Evolutionary conservation across 2,113 vertebrate genomes (phyloP), one percentile per base, ranked within the genome.

Genomic region (Mormoops blainvillei): DNA sequence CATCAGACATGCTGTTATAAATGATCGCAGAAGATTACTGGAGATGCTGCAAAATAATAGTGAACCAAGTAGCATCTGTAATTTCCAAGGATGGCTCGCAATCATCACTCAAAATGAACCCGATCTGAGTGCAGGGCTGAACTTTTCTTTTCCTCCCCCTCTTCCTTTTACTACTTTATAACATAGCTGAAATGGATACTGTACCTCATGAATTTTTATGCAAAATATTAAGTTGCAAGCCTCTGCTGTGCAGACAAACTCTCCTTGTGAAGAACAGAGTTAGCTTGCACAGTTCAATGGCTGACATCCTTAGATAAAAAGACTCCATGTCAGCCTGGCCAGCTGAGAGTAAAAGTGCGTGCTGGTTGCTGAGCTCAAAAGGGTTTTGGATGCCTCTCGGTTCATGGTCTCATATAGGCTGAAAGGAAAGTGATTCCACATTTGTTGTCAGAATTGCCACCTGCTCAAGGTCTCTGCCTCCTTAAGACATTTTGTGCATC

Each of bases 1-100:
- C 98, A 98, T 98, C 98, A 98, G 98, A 97, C 98, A 98, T 97
- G 98, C 98, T 98, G 98, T 98, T 98, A 98, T 96, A 99, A 99
- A 98, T 98, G 98, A 98, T 98, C 98, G 98, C 81, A 36, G 98
- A 98, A 98, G 98, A 98, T 98, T 98, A 98, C 98, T 98, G 92
- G 97, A 98, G 98, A 98, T 97, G 98, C 97, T 97, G 97, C 96
- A 98, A 98, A 98, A 99, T 98, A 99, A 98, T 97, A 98, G 98
- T 97, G 98, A 98, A 98, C 98, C 91, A 96, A 97, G 98, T 33
- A 98, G 98, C 97, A 98, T 98, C 98, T 98, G 98, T 98, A 98
- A 99, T 98, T 99, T 98, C 98, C 98, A 98, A 96, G 41, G 94
- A 98, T 98, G 97, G 97, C 97, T 98, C 48, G 96, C 98, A 98